Base-by-base conservation (phyloP, 2,888 invertebrate genomes). In the Drosophila lutescens region DNA sequence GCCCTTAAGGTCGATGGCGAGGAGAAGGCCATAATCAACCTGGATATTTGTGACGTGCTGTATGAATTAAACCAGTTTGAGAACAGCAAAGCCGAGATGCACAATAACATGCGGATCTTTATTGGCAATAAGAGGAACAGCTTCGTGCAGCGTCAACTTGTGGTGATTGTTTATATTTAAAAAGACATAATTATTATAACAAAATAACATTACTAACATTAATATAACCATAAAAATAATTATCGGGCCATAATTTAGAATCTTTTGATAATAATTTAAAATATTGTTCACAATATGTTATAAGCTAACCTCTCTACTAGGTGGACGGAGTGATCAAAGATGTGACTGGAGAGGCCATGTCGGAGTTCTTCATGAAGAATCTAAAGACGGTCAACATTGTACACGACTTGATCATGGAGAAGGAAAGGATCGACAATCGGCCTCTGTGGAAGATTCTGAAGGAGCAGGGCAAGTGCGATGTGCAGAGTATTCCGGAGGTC, bases 21-120 rank as follows among this genome's bases (percentile, higher is more conserved):
- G 12, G 34, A 40, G 0, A 88, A 76, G 55, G 89, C 90, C 4
- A 79, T 83, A 0, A 89, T 89, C 1, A 90, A 88, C 61, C 57
- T 91, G 62, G 91, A 91, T 76, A 87, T 91, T 4, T 92, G 91
- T 56, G 91, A 92, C 77, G 91, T 89, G 0, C 63, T 90, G 0
- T 91, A 91, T 40, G 89, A 91, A 30, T 60, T 90, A 2, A 91
- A 91, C 36, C 78, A 81, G 49, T 91, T 91, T 40, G 91, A 91
- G 67, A 73, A 74, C 20, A 78, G 80, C 30, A 83, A 87, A 32
- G 69, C 79, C 5, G 80, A 89, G 10, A 26, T 91, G 30, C 87
- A 88, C 13, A 79, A 91, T 26, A 90, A 89, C 58, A 75, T 86
- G 2, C 76, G 81, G 0, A 76, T 61, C 12, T 91, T 90, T 34